Conservation (phyloP, 2,888 invertebrate species). For the Ennomos quercinarius region DNA sequence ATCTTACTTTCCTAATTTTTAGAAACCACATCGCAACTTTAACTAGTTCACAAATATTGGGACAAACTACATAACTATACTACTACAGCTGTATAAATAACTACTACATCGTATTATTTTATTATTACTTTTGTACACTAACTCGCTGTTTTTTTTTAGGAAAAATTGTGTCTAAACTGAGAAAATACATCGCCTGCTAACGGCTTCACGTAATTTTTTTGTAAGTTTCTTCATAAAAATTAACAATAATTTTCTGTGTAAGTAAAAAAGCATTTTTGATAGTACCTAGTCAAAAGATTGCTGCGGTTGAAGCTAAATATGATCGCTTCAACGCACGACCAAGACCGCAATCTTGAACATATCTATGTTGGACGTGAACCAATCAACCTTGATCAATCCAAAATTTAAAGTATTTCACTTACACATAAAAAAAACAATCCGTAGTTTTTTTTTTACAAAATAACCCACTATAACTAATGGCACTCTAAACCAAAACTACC, state of each 20-base stretch:
- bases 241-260: too few relatives aligned
- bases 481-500: constrained; percentile 12
- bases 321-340: too few relatives aligned
- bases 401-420: not conserved
- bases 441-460: not conserved
- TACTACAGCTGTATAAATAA: constrained; percentile 32
- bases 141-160: constrained; percentile 65
- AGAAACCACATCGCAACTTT: constrained; percentile 41
- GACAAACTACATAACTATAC: constrained; percentile 37
- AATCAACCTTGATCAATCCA: too few relatives aligned
- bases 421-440: constrained; percentile 5
- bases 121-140: constrained; percentile 47
- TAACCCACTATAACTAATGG: not conserved
- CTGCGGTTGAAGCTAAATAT: too few relatives aligned
- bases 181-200: constrained; percentile 44
- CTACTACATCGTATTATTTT: constrained; percentile 46
- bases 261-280: too few relatives aligned
- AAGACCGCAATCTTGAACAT: too few relatives aligned
- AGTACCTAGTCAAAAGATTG: too few relatives aligned
- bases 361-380: too few relatives aligned
- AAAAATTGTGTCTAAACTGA: constrained; percentile 55
- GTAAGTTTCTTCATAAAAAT: not conserved
- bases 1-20: too few relatives aligned
- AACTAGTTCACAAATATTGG: constrained; percentile 43
- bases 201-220: constrained; percentile 13